phyloP scores from a whole-genome alignment of 2,888 invertebrate species.

The Homarus gammarus region DNA sequence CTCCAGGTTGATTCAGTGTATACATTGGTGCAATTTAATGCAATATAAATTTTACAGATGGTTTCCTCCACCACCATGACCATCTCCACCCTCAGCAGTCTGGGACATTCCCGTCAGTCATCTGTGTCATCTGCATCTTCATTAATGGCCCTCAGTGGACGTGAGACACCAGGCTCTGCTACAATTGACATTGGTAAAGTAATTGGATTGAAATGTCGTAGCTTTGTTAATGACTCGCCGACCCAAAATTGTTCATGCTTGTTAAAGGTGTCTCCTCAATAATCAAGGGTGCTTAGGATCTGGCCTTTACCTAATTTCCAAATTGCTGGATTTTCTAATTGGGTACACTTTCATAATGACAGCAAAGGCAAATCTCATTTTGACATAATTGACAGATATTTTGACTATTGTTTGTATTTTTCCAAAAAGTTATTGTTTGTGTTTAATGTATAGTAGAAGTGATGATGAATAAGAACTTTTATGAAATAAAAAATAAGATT shows the following conservation, averaged over 20 bases:
- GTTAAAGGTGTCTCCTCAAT: background rate
- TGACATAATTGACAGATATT: too few relatives aligned
- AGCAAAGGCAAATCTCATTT: too few relatives aligned
- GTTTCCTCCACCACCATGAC: slow-evolving; percentile 49
- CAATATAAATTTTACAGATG: slow-evolving; percentile 17
- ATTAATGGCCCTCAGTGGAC: slow-evolving; percentile 63
- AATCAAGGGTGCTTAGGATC: background rate
- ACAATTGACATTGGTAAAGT: slow-evolving; percentile 69
- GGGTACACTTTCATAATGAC: too few relatives aligned
- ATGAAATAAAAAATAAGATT: too few relatives aligned
- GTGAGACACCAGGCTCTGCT: slow-evolving; percentile 67
- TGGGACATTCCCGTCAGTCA: slow-evolving; percentile 74
- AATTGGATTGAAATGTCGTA: background rate
- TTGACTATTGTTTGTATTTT: too few relatives aligned
- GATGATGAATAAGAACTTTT: too few relatives aligned
- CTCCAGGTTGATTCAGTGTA: too few relatives aligned
- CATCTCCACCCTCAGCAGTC: slow-evolving; percentile 47
- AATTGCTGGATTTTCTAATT: too few relatives aligned
- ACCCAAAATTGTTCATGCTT: background rate
- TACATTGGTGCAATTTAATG: background rate
- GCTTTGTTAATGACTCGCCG: background rate
- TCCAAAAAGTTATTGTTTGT: too few relatives aligned
- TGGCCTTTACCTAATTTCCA: too few relatives aligned
- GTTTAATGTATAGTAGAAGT: too few relatives aligned
- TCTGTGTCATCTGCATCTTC: slow-evolving; percentile 74